Evolutionary conservation across 2,113 vertebrate species (phyloP), one percentile per base, ranked within the genome.

Genomic region (Hemicordylus capensis): DNA sequence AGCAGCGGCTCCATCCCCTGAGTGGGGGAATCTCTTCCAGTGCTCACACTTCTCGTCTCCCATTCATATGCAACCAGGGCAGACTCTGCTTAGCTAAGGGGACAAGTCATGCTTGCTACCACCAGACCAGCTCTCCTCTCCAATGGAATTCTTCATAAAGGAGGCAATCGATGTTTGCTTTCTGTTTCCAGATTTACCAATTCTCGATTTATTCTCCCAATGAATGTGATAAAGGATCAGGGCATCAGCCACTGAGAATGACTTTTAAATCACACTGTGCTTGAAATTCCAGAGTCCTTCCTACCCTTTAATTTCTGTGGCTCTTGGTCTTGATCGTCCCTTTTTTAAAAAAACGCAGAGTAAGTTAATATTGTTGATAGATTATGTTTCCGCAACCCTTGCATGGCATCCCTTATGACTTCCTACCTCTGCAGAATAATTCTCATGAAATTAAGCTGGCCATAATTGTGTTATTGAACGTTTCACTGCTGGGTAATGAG

Each of bases 361-460:
- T 79, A 31, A 76, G 81, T 84, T 92, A 19, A 3, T 3, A 28
- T 11, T 67, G 39, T 87, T 90, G 91, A 78, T 81, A 80, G 88
- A 82, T 84, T 54, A 20, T 44, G 67, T 90, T 87, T 85, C 70
- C 22, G 72, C 88, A 87, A 85, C 42, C 81, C 80, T 88, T 88
- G 75, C 34, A 70, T 76, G 74, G 26, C 28, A 1, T 74, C 85
- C 80, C 34, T 87, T 90, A 69, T 75, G 85, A 59, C 1, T 81
- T 86, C 78, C 79, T 90, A 66, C 81, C 59, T 76, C 31, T 81
- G 67, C 86, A 83, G 81, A 93, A 83, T 22, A 51, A 76, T 90
- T 85, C 89, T 87, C 63, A 80, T 90, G 69, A 90, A 88, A 91
- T 92, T 78, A 90, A 91, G 64, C 64, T 8, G 0, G 6, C 58